phyloP scores from a whole-genome alignment of 2,113 vertebrate species.

The Arenaria interpres region DNA sequence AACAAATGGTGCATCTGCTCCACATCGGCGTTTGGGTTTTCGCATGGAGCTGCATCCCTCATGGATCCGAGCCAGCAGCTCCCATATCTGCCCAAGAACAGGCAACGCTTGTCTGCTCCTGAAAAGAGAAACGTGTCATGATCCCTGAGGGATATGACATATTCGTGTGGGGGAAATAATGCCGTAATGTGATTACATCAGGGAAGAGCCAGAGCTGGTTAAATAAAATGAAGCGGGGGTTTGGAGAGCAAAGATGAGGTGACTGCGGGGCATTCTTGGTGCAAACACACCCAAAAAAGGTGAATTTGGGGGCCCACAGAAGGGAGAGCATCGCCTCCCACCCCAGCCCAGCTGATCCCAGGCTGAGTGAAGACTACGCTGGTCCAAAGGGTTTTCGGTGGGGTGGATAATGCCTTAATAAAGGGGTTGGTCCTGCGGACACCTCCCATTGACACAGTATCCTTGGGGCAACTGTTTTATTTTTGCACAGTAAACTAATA shows the following conservation, averaged over 20 bases:
- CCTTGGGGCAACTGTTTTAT: constrained; percentile 10
- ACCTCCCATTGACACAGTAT: background rate
- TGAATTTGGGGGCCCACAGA: background rate
- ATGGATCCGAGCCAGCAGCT: background rate
- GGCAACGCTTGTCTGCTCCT: background rate
- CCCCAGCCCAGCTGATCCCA: background rate
- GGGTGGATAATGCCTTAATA: background rate
- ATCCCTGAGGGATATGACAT: background rate
- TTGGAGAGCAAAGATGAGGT: fast-evolving
- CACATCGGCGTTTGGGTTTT: fast-evolving
- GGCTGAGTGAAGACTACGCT: fast-evolving
- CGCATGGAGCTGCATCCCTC: fast-evolving
- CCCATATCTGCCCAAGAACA: fast-evolving
- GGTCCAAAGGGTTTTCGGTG: fast-evolving
- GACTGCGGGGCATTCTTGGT: fast-evolving
- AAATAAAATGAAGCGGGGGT: background rate
- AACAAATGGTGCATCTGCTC: fast-evolving
- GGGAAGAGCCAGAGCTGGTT: background rate
- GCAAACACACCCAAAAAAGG: background rate
- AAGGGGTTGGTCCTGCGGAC: background rate
- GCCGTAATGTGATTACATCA: background rate
- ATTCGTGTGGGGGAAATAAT: background rate
- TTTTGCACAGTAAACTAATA: background rate
- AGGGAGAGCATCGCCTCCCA: fast-evolving
- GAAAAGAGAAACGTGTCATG: background rate